A percentile compares a stretch with the other conserved stretches of the same genome.
Conservation (phyloP, 1,140 invertebrate genomes). For the Rhagoletis pomonella region DNA sequence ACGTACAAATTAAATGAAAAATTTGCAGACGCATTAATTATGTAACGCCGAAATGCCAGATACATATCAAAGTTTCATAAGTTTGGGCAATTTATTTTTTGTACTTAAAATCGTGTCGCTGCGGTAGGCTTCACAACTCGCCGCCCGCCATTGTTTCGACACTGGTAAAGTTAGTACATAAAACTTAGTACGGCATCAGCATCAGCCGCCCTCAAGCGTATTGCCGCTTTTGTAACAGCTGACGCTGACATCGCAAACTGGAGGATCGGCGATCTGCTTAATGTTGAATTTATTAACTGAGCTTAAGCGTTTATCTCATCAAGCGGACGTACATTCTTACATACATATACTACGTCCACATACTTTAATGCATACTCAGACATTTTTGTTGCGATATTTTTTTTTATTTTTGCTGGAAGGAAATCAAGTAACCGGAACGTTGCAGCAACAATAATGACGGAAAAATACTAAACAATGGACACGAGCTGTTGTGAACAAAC, state of each 20-base stretch:
- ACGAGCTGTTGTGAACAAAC: background rate
- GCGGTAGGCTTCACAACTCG: background rate
- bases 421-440: slow-evolving; percentile 40
- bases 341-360: background rate
- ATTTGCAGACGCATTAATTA: too few relatives aligned
- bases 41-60: too few relatives aligned
- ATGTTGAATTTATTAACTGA: slow-evolving; percentile 38
- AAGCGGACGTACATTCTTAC: background rate
- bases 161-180: background rate
- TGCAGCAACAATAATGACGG: background rate
- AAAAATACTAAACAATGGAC: slow-evolving; percentile 20
- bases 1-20: too few relatives aligned
- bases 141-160: background rate
- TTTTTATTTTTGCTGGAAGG: slow-evolving; percentile 26
- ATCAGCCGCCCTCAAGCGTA: background rate
- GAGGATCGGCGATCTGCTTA: background rate
- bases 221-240: slow-evolving; percentile 10
- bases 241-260: slow-evolving; percentile 20
- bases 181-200: background rate
- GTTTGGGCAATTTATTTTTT: too few relatives aligned
- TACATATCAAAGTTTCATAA: too few relatives aligned
- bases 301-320: slow-evolving; percentile 2
- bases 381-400: slow-evolving; percentile 22
- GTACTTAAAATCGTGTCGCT: background rate
- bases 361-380: slow-evolving; percentile 28